Conservation (phyloP, 2,797 vertebrate species). For the Hylomyscus alleni region DNA sequence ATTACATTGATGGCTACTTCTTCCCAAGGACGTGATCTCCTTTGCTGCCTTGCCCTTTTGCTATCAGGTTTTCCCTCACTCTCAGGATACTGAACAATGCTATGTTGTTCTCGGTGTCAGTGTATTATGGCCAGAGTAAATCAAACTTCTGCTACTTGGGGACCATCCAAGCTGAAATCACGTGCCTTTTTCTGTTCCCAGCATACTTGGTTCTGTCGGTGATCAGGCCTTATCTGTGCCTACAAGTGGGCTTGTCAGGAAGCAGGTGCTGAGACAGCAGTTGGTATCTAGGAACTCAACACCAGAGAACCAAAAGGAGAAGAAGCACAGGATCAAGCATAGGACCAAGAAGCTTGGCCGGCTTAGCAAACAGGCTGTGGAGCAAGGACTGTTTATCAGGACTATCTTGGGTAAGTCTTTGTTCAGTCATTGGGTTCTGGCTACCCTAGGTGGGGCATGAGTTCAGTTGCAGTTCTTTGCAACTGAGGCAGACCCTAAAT, state of each 20-base stretch:
- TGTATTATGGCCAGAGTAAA: constrained; percentile 29
- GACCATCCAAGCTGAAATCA: background rate
- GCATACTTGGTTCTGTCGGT: background rate
- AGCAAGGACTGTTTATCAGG: constrained; percentile 34
- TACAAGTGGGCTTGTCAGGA: background rate
- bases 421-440: background rate
- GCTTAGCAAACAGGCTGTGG: constrained; percentile 2
- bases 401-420: background rate
- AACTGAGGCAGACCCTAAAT: background rate
- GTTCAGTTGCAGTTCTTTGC: background rate
- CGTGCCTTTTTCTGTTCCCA: constrained; percentile 30
- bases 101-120: constrained; percentile 26
- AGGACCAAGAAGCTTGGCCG: constrained; percentile 13
- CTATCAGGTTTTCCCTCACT: constrained; percentile 40
- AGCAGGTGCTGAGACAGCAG: constrained; percentile 30
- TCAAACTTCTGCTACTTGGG: constrained; percentile 38
- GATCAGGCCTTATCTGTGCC: constrained; percentile 11
- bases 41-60: background rate
- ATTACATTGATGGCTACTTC: constrained; percentile 21
- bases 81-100: constrained; percentile 6
- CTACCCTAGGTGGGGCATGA: background rate
- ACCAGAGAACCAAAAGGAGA: background rate
- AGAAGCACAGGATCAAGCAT: background rate
- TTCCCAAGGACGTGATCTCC: constrained; percentile 1
- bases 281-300: constrained; percentile 13